Conservation (phyloP, 2,113 vertebrate species). For the Nematolebias whitei region DNA sequence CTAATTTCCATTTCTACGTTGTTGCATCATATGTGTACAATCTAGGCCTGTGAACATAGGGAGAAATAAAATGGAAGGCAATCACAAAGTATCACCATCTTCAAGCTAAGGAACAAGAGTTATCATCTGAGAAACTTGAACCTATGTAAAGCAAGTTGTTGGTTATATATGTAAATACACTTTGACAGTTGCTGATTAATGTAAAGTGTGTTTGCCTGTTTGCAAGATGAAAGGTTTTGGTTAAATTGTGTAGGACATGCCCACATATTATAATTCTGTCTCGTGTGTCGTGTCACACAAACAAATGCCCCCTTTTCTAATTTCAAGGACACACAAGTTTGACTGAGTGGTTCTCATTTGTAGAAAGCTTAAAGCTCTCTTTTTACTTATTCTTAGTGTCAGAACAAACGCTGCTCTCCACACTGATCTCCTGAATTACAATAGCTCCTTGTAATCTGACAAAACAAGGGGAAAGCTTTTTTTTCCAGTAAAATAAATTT, state of each 20-base stretch:
- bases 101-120: conserved; percentile 15
- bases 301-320: conserved; percentile 51
- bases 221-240: conserved; percentile 42
- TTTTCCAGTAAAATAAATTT: conserved; percentile 6
- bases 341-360: conserved; percentile 58
- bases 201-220: conserved; percentile 35
- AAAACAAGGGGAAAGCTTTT: background rate
- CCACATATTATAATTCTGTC: conserved; percentile 57
- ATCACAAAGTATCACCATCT: background rate
- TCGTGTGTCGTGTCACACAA: conserved; percentile 55
- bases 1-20: conserved; percentile 3
- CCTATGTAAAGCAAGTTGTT: conserved; percentile 49
- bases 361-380: conserved; percentile 24
- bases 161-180: conserved; percentile 37
- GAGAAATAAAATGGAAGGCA: conserved; percentile 20
- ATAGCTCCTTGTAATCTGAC: conserved; percentile 8
- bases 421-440: conserved; percentile 28
- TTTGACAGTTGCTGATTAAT: conserved; percentile 51
- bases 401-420: conserved; percentile 29
- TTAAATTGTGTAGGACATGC: conserved; percentile 60
- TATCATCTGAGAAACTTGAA: conserved; percentile 23
- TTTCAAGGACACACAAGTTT: conserved; percentile 63
- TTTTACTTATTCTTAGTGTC: conserved; percentile 14
- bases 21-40: conserved; percentile 2
- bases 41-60: conserved; percentile 30